Evolutionary conservation across 2,113 vertebrate species (phyloP).

Genomic region (Mastomys coucha): DNA sequence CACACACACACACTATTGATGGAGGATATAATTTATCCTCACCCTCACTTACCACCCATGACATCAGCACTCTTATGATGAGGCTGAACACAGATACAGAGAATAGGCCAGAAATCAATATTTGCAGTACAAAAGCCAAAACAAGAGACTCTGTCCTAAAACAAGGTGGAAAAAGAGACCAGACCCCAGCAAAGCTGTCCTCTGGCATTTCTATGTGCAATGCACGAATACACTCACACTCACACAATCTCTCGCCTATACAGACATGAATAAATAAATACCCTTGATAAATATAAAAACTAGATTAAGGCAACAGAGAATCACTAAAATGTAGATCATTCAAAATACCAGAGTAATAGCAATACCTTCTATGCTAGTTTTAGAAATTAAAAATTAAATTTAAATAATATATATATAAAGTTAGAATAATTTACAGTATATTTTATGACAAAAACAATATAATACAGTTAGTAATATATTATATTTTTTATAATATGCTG

Average conservation of each 20-base stretch:
- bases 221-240: background rate
- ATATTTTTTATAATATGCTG: slow-evolving; percentile 6
- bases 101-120: background rate
- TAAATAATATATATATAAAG: slow-evolving; percentile 2
- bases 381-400: background rate
- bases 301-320: background rate
- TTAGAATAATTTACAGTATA: slow-evolving; percentile 3
- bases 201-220: background rate
- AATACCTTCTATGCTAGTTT: background rate
- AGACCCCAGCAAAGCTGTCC: background rate
- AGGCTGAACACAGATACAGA: background rate
- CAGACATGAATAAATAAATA: background rate
- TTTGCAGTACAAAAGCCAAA: background rate
- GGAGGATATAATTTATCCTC: background rate
- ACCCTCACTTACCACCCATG: background rate
- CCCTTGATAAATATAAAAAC: background rate
- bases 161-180: no score
- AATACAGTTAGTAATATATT: background rate
- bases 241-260: background rate
- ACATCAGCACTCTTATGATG: background rate
- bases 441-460: background rate
- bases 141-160: background rate
- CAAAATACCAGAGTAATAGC: background rate
- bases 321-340: background rate
- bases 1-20: background rate